These are phyloP conservation scores for Nesogale talazaci DNA, from an alignment of 2,113 vertebrate genomes.

Conservation along the genomic window DNA sequence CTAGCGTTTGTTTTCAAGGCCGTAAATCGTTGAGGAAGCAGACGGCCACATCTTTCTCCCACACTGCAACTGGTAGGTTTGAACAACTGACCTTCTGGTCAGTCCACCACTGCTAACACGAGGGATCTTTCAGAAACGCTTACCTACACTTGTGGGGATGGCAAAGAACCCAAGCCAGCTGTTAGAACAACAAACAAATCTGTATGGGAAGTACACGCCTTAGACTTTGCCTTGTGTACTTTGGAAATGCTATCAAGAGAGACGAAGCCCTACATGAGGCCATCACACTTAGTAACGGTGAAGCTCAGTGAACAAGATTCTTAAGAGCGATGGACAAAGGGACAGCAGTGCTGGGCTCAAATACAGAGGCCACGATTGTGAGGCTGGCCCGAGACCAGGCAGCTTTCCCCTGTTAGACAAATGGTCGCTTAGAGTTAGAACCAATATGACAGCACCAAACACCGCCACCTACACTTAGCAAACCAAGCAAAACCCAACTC, in stretches of 20 bases:
- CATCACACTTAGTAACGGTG: background rate
- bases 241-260: background rate
- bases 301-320: background rate
- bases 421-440: background rate
- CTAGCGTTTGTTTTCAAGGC: too few species aligned
- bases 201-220: background rate
- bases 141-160: background rate
- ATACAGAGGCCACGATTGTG: background rate
- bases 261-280: background rate
- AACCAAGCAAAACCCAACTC: too few species aligned
- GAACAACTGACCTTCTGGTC: too few species aligned
- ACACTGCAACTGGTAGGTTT: background rate
- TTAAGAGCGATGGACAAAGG: background rate
- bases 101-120: background rate
- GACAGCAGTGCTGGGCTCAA: background rate
- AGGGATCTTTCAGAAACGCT: background rate
- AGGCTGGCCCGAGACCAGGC: background rate
- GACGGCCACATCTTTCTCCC: background rate
- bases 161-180: background rate
- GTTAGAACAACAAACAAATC: background rate
- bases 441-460: background rate
- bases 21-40: background rate
- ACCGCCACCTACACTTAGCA: background rate
- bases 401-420: background rate
- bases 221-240: background rate